phyloP scores from a whole-genome alignment of 2,888 invertebrate genomes.

The Herminia tarsipennalis region DNA sequence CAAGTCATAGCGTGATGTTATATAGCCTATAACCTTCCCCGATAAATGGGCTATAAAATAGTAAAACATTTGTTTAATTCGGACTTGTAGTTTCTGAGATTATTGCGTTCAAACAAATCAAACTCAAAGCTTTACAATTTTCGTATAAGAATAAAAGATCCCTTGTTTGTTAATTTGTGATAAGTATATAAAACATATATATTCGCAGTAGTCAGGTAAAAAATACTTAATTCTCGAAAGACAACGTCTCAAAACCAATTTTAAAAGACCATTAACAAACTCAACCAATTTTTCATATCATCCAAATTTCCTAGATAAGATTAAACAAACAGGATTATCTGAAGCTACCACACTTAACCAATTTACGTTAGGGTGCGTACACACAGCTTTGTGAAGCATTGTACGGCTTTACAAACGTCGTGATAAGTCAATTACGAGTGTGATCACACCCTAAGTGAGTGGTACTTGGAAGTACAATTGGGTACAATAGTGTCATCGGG shows the following conservation, averaged over 20 bases:
- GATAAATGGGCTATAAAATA: no score
- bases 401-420: constrained; percentile 60
- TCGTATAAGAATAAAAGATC: no score
- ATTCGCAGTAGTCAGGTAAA: no score
- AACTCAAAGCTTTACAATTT: no score
- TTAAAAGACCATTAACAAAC: background rate
- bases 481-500: constrained; percentile 30
- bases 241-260: no score
- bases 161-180: no score
- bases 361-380: constrained; percentile 58
- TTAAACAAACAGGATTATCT: constrained; percentile 50
- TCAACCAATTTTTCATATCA: background rate
- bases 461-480: constrained; percentile 48
- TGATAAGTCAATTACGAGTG: constrained; percentile 81
- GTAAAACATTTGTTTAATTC: no score
- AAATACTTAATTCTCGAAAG: no score
- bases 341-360: constrained; percentile 67
- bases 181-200: background rate
- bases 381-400: constrained; percentile 42
- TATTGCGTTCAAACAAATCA: no score
- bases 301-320: constrained; percentile 31
- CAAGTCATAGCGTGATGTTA: no score
- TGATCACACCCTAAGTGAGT: constrained; percentile 69
- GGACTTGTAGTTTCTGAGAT: no score
- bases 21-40: no score